A percentile compares a stretch with the other conserved stretches of the same genome.
Evolutionary conservation across 2,113 vertebrate genomes (phyloP).

Genomic region (Verasper variegatus): DNA sequence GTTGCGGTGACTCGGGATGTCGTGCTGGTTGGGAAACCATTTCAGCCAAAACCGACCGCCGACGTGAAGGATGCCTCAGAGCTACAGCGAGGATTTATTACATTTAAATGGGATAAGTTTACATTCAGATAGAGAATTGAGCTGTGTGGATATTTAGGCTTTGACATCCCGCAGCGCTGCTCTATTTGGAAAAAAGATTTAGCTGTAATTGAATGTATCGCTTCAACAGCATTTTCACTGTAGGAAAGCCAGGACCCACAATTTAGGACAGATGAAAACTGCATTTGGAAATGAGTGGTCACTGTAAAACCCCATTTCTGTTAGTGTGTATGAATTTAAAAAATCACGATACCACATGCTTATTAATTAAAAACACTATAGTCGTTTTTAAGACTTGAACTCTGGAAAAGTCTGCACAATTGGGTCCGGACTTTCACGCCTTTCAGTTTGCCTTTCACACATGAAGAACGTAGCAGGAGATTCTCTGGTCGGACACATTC

Average conservation of each 20-base stretch:
- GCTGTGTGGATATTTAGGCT: background rate
- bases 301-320: background rate
- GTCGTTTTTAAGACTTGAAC: no score
- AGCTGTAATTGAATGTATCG: background rate
- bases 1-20: slow-evolving; percentile 30
- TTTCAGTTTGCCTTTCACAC: no score
- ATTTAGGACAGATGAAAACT: background rate
- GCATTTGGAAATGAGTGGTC: background rate
- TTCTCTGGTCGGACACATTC: no score
- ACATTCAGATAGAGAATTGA: background rate
- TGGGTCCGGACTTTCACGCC: no score
- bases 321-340: background rate
- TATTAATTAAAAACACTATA: no score
- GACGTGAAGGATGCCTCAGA: slow-evolving; percentile 8
- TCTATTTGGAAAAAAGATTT: background rate
- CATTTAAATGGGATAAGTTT: slow-evolving; percentile 14
- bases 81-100: slow-evolving; percentile 10
- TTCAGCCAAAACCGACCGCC: slow-evolving; percentile 35
- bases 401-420: no score
- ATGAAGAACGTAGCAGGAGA: no score
- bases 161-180: background rate
- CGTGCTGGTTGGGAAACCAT: slow-evolving; percentile 11
- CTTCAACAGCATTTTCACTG: background rate
- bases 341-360: background rate
- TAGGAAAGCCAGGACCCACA: background rate